Conservation (phyloP, 2,113 vertebrate species). For the Hippoglossus stenolepis region DNA sequence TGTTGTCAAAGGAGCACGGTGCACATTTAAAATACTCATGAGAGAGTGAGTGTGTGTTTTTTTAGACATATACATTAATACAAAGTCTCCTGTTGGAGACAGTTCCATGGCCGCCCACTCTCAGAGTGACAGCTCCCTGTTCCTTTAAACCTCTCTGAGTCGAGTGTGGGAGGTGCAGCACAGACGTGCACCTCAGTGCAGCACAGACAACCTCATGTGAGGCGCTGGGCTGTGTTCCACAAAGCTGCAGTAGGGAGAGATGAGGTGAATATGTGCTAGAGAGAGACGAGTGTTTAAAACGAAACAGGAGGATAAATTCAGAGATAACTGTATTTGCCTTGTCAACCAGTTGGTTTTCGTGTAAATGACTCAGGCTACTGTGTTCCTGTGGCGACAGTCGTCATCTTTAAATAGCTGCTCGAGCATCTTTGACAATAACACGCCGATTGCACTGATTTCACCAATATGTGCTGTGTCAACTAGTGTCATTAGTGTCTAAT, state of each 20-base stretch:
- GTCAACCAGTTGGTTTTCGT: neutral
- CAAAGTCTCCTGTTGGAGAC: too few species aligned
- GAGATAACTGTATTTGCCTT: neutral
- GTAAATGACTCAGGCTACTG: slow-evolving; percentile 2
- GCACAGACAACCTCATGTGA: neutral
- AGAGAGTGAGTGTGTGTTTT: neutral
- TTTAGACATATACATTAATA: too few species aligned
- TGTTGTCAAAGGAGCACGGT: neutral
- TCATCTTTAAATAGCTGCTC: neutral
- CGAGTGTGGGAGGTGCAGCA: slow-evolving; percentile 44
- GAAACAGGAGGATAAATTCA: neutral
- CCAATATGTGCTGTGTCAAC: neutral
- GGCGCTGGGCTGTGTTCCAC: neutral
- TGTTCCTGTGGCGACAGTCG: neutral
- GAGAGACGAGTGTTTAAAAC: neutral
- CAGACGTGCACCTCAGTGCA: slow-evolving; percentile 2
- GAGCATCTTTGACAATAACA: slow-evolving; percentile 11
- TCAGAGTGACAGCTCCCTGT: slow-evolving; percentile 47
- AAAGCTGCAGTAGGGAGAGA: neutral
- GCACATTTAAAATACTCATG: neutral
- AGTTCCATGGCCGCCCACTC: slow-evolving; percentile 39
- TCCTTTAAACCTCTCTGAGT: slow-evolving; percentile 25
- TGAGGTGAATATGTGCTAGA: neutral
- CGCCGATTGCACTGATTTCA: neutral
- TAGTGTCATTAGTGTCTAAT: slow-evolving; percentile 3